Conservation (phyloP, 2,888 invertebrate species). For the Tipula lateralis region DNA sequence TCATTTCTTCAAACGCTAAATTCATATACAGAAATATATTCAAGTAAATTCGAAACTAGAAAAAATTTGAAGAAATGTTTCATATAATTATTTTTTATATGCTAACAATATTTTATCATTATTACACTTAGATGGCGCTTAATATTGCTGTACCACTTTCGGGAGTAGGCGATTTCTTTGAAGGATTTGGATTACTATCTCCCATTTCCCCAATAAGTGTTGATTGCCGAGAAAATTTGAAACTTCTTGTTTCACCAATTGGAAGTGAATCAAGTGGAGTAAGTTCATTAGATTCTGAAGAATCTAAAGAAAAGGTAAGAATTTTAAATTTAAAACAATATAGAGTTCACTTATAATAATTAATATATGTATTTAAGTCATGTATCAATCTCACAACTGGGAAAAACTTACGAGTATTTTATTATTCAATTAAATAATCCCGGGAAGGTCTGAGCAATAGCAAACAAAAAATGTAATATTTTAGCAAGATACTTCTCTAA, state of each 20-base stretch:
- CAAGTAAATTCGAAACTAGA: background rate
- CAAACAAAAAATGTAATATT: slow-evolving; percentile 20
- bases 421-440: slow-evolving; percentile 26
- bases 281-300: slow-evolving; percentile 53
- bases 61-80: slow-evolving; percentile 11
- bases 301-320: slow-evolving; percentile 38
- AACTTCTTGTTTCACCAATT: slow-evolving; percentile 45
- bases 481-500: slow-evolving; percentile 32
- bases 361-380: slow-evolving; percentile 28
- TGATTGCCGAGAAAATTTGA: slow-evolving; percentile 39
- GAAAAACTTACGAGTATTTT: slow-evolving; percentile 32
- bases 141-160: slow-evolving; percentile 58
- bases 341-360: background rate
- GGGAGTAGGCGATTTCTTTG: slow-evolving; percentile 41
- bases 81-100: background rate
- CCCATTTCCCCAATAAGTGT: slow-evolving; percentile 38
- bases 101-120: background rate
- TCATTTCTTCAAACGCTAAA: background rate
- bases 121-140: slow-evolving; percentile 55
- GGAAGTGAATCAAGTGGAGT: slow-evolving; percentile 61
- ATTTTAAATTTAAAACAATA: background rate
- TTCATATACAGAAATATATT: no score
- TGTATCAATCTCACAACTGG: slow-evolving; percentile 33
- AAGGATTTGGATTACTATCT: slow-evolving; percentile 38
- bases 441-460: slow-evolving; percentile 33